Conservation (phyloP, 2,797 vertebrate species). For the Gobionotothen gibberifrons region DNA sequence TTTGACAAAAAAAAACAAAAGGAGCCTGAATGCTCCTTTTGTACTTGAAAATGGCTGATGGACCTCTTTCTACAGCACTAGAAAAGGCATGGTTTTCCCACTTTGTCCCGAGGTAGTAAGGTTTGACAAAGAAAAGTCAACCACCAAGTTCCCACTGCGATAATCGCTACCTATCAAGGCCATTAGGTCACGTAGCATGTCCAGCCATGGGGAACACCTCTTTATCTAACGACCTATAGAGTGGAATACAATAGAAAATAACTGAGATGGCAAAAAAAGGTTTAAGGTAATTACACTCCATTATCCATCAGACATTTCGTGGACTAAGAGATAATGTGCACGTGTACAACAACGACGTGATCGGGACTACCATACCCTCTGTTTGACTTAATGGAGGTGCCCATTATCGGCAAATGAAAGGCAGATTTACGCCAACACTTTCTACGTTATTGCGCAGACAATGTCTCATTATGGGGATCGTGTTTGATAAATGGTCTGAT, state of each 20-base stretch:
- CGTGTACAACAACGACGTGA: conserved; percentile 61
- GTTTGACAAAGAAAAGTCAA: conserved; percentile 25
- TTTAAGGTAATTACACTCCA: conserved; percentile 78
- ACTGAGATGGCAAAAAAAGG: conserved; percentile 70
- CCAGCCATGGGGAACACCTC: conserved; percentile 54
- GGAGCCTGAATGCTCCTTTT: background rate
- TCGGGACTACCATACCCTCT: conserved; percentile 72
- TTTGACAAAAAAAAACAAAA: background rate
- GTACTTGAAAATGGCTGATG: conserved; percentile 5
- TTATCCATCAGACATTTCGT: conserved; percentile 70
- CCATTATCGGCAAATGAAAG: conserved; percentile 71
- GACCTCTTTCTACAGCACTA: conserved; percentile 1
- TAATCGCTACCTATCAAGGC: conserved; percentile 51
- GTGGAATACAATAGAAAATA: conserved; percentile 65
- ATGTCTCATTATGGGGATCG: conserved; percentile 71
- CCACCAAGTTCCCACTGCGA: conserved; percentile 23
- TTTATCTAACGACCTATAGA: conserved; percentile 39
- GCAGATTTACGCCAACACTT: conserved; percentile 67
- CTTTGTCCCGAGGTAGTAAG: conserved; percentile 11
- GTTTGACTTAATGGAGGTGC: conserved; percentile 75
- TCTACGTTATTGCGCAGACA: conserved; percentile 64
- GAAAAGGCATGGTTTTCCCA: conserved; percentile 24
- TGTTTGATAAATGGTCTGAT: conserved; percentile 43
- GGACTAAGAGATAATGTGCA: conserved; percentile 72
- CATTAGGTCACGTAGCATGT: conserved; percentile 24